Base-by-base conservation (phyloP, 2,113 vertebrate species). In the Psettodes erumei region DNA sequence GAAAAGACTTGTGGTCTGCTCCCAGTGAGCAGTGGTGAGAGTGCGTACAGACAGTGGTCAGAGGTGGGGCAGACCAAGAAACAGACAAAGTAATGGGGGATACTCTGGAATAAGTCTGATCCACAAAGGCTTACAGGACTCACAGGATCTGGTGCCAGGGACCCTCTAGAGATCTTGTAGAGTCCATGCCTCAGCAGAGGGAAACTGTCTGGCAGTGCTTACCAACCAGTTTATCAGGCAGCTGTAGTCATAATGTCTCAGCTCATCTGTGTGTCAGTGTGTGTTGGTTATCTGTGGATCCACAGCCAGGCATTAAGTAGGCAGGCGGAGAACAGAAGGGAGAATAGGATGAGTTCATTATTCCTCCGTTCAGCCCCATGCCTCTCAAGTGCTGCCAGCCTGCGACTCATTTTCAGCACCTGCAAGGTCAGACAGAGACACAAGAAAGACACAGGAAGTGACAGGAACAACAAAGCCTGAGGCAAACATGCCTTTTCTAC, bases 231-330 rank as follows among this genome's bases (percentile, higher is more conserved):
- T 8, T 47, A 47, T 21, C 5, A 47, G 8, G 2, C n/a, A 47
- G 8, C 19, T 8, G n/a, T 21, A 9, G 45, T 47, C 45, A 47
- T 47, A 47, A 4, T 47, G n/a, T 47, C 21, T 47, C 10, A 9
- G 27, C 45, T 21, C 19, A 47, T 47, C 45, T 5, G 28, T 32
- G 25, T 19, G 28, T n/a, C 3, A 5, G 25, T 23, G 33, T 53
- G 59, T 47, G 53, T 21, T 47, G 67, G 84, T 56, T 85, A 93
- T 91, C 88, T 89, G 68, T 93, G 90, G n/a, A 95, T 64, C 94
- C 95, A 96, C 32, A 96, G 92, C 94, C 95, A 96, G 0, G 90
- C 67, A 75, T 95, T 95, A 78, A 93, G 42, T 10, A 96, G 43
- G 45, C 90, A 94, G 16, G 91, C 87, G 0, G 91, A 94, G 65